Evolutionary conservation across 2,113 vertebrate species (phyloP), one percentile per base, ranked within the genome.

Genomic region (Speoplatyrhinus poulsoni): DNA sequence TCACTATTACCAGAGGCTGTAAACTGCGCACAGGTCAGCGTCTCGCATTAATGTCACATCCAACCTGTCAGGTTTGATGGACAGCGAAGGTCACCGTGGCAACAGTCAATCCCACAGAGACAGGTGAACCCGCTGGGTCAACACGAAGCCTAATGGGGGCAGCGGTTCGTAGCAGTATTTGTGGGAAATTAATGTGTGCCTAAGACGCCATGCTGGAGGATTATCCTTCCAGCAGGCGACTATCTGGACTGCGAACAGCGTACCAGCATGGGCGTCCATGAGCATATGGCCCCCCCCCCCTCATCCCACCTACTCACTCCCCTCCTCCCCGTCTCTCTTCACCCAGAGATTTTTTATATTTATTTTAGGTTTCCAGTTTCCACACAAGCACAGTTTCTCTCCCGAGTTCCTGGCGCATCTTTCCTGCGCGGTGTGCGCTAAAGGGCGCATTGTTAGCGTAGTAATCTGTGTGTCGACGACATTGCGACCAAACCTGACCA

Each of bases 51-150:
- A 72, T 55, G 69, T 74, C 73, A 80, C 56, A 54, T 76, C 46
- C 69, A 68, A 69, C 47, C 11, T 75, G 74, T 83, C 63, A 73
- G 68, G 64, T 71, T 73, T 81, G 82, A 87, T 81, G 70, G 80
- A 80, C 81, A 80, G 32, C 6, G 41, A 62, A 62, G 58, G 88
- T 85, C 88, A 64, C 86, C 75, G 77, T 86, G 79, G 87, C 84
- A 85, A 85, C 82, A 46, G 69, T 16, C 32, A 6, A 49, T 62
- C 65, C 67, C 33, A 61, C 81, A 82, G 62, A 72, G 79, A 78
- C 77, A 67, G 62, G 70, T 48, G 67, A 73, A 73, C 60, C 73
- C 33, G 9, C 26, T 64, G 63, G 87, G 84, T 85, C 86, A 84
- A 82, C 76, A 81, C 62, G 50, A 63, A 62, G 68, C 65, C 63